Evolutionary conservation across 2,113 vertebrate species (phyloP).

Genomic region (Menura novaehollandiae): DNA sequence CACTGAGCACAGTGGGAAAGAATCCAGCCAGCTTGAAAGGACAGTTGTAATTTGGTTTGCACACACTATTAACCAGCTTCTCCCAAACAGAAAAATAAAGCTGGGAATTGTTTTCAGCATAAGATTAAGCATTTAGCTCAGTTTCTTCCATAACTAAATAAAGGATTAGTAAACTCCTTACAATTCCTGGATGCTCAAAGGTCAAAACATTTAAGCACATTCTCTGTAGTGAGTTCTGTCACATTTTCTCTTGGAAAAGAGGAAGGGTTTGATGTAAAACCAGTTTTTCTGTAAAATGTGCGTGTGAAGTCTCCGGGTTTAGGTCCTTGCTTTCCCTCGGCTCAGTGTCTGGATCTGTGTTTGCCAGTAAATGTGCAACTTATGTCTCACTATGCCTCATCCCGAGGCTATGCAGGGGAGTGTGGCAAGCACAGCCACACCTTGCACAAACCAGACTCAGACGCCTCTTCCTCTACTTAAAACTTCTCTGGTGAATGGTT

Average conservation of each 20-base stretch:
- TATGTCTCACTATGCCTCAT: fast-evolving
- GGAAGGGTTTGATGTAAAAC: background rate
- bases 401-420: background rate
- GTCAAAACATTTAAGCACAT: background rate
- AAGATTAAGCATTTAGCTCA: background rate
- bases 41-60: background rate
- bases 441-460: background rate
- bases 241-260: background rate
- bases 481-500: background rate
- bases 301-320: background rate
- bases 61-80: background rate
- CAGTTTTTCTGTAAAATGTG: background rate
- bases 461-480: background rate
- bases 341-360: background rate
- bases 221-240: background rate
- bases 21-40: background rate
- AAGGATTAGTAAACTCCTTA: background rate
- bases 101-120: background rate
- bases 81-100: background rate
- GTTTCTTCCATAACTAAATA: background rate
- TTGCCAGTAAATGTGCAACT: background rate
- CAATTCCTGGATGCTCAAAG: background rate
- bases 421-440: background rate
- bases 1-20: background rate
- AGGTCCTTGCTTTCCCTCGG: background rate